Conservation (phyloP, 2,113 vertebrate genomes). For the Sminthopsis crassicaudata region DNA sequence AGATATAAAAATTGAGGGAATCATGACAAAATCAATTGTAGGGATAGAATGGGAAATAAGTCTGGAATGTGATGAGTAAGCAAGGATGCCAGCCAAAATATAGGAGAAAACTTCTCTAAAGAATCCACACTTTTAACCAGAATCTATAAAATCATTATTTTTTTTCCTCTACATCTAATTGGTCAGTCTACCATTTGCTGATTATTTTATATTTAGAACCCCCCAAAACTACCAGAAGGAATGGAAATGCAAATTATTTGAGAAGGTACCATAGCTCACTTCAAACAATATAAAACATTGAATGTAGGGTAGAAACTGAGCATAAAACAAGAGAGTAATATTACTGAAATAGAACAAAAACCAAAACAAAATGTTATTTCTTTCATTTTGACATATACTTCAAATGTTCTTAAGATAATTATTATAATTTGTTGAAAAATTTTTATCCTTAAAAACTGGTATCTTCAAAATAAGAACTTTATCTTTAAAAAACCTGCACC, state of each 20-base stretch:
- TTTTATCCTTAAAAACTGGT: background rate
- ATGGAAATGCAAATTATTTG: background rate
- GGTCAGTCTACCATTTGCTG: background rate
- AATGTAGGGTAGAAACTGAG: background rate
- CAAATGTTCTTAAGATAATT: background rate
- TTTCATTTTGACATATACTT: slow-evolving; percentile 17
- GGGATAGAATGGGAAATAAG: background rate
- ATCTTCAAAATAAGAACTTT: background rate
- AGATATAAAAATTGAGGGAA: background rate
- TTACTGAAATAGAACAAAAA: background rate
- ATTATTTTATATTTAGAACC: background rate
- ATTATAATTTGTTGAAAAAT: background rate
- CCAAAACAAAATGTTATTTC: background rate
- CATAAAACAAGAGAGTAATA: background rate
- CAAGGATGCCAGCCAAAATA: background rate
- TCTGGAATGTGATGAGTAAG: background rate
- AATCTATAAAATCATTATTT: background rate
- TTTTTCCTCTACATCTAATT: background rate
- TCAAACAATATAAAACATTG: background rate
- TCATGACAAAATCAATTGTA: background rate
- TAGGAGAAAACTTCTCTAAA: background rate
- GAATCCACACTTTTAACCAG: background rate
- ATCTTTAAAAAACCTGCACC: background rate
- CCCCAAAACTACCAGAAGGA: background rate
- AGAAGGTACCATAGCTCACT: background rate